Percentiles rank a stretch among this genome's conserved stretches.
These are phyloP conservation scores for Echinarachnius parma DNA, from an alignment of 53 echinoderm and acorn worm species.

Conservation along the genomic window DNA sequence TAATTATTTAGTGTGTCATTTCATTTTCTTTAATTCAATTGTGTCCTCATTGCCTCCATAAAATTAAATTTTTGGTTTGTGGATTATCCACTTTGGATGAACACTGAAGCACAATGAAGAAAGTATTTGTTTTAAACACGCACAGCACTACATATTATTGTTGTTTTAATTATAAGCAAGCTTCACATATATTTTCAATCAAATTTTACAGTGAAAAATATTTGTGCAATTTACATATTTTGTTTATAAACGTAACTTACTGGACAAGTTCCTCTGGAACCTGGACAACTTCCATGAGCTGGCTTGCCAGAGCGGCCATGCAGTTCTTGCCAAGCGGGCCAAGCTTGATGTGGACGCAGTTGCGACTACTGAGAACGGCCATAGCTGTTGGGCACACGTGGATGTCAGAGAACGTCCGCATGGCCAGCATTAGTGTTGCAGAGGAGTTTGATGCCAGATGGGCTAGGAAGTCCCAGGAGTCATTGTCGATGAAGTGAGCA, in stretches of 20 bases:
- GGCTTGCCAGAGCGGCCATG: slow-evolving; percentile 92
- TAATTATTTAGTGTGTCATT: too few relatives aligned
- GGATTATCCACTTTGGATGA: too few relatives aligned
- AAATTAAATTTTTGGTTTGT: too few relatives aligned
- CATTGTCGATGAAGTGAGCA: slow-evolving; percentile 87
- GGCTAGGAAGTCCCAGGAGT: slow-evolving; percentile 93
- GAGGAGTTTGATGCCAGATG: slow-evolving; percentile 79
- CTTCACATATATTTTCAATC: too few relatives aligned
- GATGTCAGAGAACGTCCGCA: slow-evolving; percentile 68
- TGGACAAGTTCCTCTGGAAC: slow-evolving; percentile 82
- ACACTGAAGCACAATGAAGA: too few relatives aligned
- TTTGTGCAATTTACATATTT: too few relatives aligned
- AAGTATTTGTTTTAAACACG: too few relatives aligned
- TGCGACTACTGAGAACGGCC: slow-evolving; percentile 49
- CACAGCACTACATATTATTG: too few relatives aligned
- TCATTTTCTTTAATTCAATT: not conserved
- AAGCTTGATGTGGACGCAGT: slow-evolving; percentile 76
- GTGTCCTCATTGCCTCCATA: too few relatives aligned
- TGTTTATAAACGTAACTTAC: too few relatives aligned
- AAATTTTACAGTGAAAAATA: too few relatives aligned
- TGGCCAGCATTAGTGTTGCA: slow-evolving; percentile 77
- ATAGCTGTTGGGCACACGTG: slow-evolving; percentile 62
- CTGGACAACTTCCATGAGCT: slow-evolving; percentile 80
- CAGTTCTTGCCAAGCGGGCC: slow-evolving; percentile 56
- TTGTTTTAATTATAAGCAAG: too few relatives aligned